Percentiles rank a stretch among this genome's conserved stretches.
phyloP scores from a whole-genome alignment of 2,113 vertebrate species.

The Neofelis nebulosa region DNA sequence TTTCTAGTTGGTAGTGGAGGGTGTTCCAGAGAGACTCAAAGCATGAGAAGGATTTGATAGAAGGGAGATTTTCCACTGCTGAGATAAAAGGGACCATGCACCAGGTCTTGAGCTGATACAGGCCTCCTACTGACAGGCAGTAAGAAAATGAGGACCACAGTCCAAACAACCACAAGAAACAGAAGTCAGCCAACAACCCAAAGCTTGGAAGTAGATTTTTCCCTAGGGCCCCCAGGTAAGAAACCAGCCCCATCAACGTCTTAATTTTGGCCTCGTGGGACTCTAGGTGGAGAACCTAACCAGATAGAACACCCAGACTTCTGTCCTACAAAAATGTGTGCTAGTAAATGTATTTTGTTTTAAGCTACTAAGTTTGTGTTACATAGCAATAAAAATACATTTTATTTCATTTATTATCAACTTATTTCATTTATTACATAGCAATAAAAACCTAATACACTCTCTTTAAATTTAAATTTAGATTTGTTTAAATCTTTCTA shows the following conservation, averaged over 20 bases:
- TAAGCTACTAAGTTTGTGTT: not conserved
- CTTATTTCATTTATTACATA: not conserved
- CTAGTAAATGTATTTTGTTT: not conserved
- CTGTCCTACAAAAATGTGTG: not conserved
- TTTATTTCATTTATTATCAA: not conserved
- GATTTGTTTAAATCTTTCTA: not conserved
- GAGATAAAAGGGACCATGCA: not conserved
- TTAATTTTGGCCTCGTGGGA: not conserved
- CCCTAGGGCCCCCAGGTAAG: not conserved
- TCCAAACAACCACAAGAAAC: not conserved
- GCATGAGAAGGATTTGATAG: not conserved
- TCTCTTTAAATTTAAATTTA: not conserved
- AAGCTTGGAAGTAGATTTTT: not conserved
- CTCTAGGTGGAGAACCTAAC: not conserved
- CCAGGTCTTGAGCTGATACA: not conserved
- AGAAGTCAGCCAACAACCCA: not conserved
- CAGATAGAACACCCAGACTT: not conserved
- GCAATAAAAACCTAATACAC: not conserved
- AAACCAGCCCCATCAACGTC: not conserved
- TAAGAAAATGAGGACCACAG: not conserved
- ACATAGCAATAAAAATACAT: not conserved
- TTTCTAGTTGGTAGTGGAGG: not conserved
- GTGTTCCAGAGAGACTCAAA: not conserved
- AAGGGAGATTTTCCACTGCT: not conserved
- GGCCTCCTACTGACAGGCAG: not conserved